Conservation (phyloP, 2,113 vertebrate species). For the Acinonyx jubatus region DNA sequence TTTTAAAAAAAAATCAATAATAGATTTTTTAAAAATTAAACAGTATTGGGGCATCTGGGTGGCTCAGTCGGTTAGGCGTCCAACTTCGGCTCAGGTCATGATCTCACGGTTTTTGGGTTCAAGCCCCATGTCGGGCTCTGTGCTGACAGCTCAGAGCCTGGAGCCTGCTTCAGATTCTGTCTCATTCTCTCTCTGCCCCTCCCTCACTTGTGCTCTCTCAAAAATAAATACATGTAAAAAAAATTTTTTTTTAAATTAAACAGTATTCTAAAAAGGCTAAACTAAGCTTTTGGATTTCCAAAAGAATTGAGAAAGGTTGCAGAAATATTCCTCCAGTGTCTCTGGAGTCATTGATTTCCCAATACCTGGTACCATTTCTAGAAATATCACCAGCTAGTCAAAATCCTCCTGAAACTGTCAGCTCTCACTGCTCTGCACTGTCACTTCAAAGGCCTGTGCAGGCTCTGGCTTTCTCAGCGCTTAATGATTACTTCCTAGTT, state of each 20-base stretch:
- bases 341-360: conserved; percentile 27
- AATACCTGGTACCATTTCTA: not conserved
- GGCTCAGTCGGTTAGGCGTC: too few relatives aligned
- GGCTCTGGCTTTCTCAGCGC: not conserved
- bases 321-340: not conserved
- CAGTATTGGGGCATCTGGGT: too few relatives aligned
- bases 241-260: not conserved
- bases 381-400: conserved; percentile 27
- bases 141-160: too few relatives aligned
- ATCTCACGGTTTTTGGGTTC: too few relatives aligned
- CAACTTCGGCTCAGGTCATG: too few relatives aligned
- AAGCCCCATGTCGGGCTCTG: too few relatives aligned
- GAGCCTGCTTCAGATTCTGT: too few relatives aligned
- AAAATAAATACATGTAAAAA: not conserved
- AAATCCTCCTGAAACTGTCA: not conserved
- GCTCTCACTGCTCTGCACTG: not conserved
- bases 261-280: not conserved
- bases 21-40: not conserved
- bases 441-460: conserved; percentile 28
- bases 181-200: too few relatives aligned
- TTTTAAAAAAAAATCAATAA: conserved; percentile 15
- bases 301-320: conserved; percentile 20
- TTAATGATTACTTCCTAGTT: conserved; percentile 24
- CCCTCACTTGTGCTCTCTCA: too few relatives aligned
- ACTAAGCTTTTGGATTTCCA: conserved; percentile 15